These are phyloP conservation scores for Ostrea edulis DNA, from an alignment of 1,140 invertebrate genomes.

Conservation along the genomic window DNA sequence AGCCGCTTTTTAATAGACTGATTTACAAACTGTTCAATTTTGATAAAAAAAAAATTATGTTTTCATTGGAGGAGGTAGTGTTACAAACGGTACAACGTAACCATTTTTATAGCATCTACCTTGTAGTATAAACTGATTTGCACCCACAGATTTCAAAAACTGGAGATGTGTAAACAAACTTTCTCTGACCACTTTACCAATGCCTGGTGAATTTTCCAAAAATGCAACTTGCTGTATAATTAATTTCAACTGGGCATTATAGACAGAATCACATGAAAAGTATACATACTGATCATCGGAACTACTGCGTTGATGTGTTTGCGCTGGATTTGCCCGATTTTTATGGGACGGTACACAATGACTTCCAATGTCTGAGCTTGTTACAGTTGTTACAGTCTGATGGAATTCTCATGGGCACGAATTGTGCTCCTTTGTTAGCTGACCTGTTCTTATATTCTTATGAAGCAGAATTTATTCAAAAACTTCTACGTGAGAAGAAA, in stretches of 20 bases:
- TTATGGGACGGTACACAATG: too few species aligned
- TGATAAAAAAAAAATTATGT: too few species aligned
- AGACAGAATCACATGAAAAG: not conserved
- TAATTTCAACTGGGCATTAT: not conserved
- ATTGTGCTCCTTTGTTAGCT: too few species aligned
- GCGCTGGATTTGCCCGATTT: not conserved
- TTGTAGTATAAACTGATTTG: conserved; percentile 42
- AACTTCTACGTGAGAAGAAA: too few species aligned
- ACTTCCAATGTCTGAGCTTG: too few species aligned
- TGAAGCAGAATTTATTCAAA: too few species aligned
- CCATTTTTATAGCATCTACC: conserved; percentile 41
- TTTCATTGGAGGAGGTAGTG: not conserved
- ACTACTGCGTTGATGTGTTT: not conserved
- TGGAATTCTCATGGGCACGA: too few species aligned
- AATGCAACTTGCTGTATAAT: not conserved
- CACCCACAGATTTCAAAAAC: conserved; percentile 44
- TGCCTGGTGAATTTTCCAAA: not conserved
- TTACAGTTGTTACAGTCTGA: too few species aligned
- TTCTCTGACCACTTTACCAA: conserved; percentile 22
- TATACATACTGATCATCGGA: conserved; percentile 1
- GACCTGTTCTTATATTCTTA: too few species aligned
- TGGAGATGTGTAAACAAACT: conserved; percentile 1
- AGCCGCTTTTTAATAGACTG: conserved; percentile 21
- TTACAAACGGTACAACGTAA: conserved; percentile 51
- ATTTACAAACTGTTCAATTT: conserved; percentile 47